Base-by-base conservation (phyloP, 2,888 invertebrate species). In the Trachelus stipa region DNA sequence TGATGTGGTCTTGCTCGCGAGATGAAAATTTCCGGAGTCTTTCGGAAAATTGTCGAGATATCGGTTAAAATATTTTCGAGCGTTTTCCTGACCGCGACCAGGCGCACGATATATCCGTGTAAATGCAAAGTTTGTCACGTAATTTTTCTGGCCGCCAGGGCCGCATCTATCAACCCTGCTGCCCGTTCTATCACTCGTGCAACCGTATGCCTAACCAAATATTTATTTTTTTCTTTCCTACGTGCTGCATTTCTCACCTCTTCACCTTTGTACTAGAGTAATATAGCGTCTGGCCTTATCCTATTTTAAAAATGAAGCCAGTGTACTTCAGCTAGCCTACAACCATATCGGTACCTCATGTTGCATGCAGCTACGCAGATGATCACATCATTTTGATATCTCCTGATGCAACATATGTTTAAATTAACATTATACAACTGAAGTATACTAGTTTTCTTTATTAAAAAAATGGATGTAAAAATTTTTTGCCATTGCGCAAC, bases 71-170 rank as follows among this genome's bases (percentile, higher is more conserved):
- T 89, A 89, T 87, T 84, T 86, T 82, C 81, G 81, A 81, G 85
- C 85, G 80, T 86, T 86, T 86, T 79, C 82, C 80, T 79, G 81
- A 76, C 34, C 73, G 81, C 83, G 84, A 83, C 82, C 87, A 86
- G 87, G 85, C 87, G 84, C 87, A 85, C 85, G 83, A 84, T 85
- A 85, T 85, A 87, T 88, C 86, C 88, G 85, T 87, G 87, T 86
- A 84, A 86, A 86, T 87, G 89, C 86, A 86, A 86, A 89, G 85
- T 89, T 88, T 89, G 89, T 90, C 90, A 90, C 90, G 90, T 90
- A 90, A 90, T 90, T 90, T 88, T 88, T 89, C 88, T 85, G 84
- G 79, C 83, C 79, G 68, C 77, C 89, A 87, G 88, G 87, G 87
- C 87, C 87, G 88, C 87, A 86, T 87, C 85, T 86, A 85, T 84